Percentiles rank a stretch among this genome's conserved stretches.
phyloP scores from a whole-genome alignment of 1,140 invertebrate species.

The Sinella curviseta region DNA sequence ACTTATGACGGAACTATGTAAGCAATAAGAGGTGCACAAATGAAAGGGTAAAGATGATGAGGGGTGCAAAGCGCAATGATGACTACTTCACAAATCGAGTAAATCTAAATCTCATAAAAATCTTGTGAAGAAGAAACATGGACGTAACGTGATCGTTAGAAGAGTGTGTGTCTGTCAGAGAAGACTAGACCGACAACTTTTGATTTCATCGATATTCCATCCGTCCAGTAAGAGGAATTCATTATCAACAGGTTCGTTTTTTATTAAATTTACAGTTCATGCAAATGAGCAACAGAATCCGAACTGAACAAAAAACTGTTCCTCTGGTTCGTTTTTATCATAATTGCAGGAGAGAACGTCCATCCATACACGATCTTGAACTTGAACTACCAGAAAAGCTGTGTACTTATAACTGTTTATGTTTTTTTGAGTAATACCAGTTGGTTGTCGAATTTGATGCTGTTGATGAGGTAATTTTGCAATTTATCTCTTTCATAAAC shows the following conservation, averaged over 20 bases:
- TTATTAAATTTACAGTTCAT: neutral
- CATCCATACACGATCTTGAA: neutral
- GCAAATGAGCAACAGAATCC: neutral
- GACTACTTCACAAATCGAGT: no score
- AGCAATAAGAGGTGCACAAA: no score
- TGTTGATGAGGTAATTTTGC: constrained; percentile 8
- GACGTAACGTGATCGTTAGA: no score
- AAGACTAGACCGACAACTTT: neutral
- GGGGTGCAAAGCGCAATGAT: no score
- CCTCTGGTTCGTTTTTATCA: no score
- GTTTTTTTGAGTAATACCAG: constrained; percentile 10
- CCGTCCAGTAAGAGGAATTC: neutral
- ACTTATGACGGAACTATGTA: no score
- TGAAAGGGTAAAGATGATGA: no score
- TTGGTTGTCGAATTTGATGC: neutral
- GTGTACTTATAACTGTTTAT: neutral
- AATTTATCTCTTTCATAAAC: constrained; percentile 21
- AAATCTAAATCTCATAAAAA: no score
- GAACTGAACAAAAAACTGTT: no score
- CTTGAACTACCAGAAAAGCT: neutral
- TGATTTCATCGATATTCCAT: constrained; percentile 2
- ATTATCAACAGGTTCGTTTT: neutral
- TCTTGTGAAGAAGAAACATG: neutral
- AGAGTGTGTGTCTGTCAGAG: no score
- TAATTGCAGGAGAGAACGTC: no score